Evolutionary conservation across 2,113 vertebrate species (phyloP).

Genomic region (Dolichotis patagonum): DNA sequence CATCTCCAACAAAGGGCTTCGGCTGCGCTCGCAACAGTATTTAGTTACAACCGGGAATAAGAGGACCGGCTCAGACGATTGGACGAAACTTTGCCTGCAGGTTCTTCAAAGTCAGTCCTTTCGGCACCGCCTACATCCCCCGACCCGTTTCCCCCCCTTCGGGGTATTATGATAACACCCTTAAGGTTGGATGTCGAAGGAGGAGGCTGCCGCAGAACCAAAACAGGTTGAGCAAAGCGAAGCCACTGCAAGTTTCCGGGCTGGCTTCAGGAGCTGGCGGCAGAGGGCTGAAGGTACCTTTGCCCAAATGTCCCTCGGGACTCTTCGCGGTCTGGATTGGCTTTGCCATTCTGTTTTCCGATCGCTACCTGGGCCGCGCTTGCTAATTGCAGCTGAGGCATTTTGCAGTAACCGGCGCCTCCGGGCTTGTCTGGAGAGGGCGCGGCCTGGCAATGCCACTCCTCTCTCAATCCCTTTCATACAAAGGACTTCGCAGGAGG

Average conservation of each 20-base stretch:
- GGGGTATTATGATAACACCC: constrained; percentile 84
- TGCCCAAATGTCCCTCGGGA: constrained; percentile 61
- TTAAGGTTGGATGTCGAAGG: constrained; percentile 80
- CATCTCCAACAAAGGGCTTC: constrained; percentile 95
- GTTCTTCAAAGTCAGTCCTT: constrained; percentile 89
- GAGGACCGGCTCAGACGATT: constrained; percentile 87
- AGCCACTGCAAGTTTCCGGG: constrained; percentile 51
- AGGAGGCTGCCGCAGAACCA: background rate
- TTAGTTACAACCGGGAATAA: constrained; percentile 96
- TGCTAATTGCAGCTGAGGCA: constrained; percentile 37
- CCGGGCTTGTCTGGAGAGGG: background rate
- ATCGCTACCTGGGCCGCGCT: background rate
- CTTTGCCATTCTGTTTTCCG: background rate
- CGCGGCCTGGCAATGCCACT: background rate
- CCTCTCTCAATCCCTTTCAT: background rate
- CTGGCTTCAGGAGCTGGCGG: constrained; percentile 61
- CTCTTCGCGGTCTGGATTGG: constrained; percentile 14
- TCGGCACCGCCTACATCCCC: constrained; percentile 88
- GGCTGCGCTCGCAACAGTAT: constrained; percentile 90
- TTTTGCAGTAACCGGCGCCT: background rate
- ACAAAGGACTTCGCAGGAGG: background rate
- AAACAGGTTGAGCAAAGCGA: background rate
- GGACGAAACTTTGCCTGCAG: constrained; percentile 89
- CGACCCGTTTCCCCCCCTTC: constrained; percentile 73
- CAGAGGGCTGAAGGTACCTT: background rate